Percentiles rank a stretch among this genome's conserved stretches.
phyloP scores from a whole-genome alignment of 2,113 vertebrate genomes.

The Paracanthobrama guichenoti region DNA sequence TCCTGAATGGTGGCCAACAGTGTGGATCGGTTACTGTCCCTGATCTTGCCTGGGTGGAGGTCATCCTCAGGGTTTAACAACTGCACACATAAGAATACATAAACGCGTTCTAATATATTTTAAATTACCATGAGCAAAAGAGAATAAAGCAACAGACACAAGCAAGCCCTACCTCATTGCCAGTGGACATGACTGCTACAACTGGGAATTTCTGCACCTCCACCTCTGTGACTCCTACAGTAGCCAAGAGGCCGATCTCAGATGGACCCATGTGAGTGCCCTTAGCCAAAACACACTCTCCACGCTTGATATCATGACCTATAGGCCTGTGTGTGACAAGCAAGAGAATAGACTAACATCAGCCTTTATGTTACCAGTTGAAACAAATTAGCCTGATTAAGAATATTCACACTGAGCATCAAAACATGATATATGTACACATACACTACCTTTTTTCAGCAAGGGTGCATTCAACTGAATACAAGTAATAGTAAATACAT shows the following conservation, averaged over 20 bases:
- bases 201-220: conserved; percentile 99
- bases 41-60: conserved; percentile 96
- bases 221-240: conserved; percentile 97
- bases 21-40: conserved; percentile 97
- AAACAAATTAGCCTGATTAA: background rate
- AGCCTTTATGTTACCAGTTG: background rate
- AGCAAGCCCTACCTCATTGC: conserved; percentile 84
- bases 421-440: background rate
- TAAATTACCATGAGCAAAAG: background rate
- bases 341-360: background rate
- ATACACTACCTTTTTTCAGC: background rate
- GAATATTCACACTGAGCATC: background rate
- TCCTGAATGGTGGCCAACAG: conserved; percentile 99
- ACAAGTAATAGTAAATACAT: background rate
- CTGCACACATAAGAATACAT: conserved; percentile 68
- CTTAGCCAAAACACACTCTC: conserved; percentile 95
- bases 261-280: conserved; percentile 99
- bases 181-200: conserved; percentile 98
- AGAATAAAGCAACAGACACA: background rate
- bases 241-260: conserved; percentile 96
- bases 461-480: background rate
- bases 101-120: background rate
- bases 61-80: conserved; percentile 98
- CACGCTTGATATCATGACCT: conserved; percentile 97
- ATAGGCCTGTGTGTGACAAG: conserved; percentile 82